Base-by-base conservation (phyloP, 2,113 vertebrate species). In the Uria aalge region DNA sequence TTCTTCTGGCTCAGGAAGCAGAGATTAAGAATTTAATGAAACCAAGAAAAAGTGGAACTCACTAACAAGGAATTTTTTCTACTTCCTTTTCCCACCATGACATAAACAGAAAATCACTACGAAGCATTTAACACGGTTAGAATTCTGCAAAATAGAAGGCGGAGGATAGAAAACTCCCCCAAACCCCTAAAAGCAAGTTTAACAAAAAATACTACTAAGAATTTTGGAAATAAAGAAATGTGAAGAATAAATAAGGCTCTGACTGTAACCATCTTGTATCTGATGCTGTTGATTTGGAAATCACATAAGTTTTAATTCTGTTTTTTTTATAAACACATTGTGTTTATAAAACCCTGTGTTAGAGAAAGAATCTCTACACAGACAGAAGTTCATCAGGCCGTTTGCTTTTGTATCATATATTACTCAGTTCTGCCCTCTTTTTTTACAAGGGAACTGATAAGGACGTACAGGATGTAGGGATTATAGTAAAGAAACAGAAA, bases 221-320 rank as follows among this genome's bases (percentile, higher is more conserved):
- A 69, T 71, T 92, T 63, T 81, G 63, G 12, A 86, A 90, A 83
- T 57, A 5, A 92, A 82, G 52, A 91, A 90, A 79, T 0, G 0
- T 24, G 29, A 90, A 36, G 50, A 79, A 93, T 20, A 85, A 87
- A 48, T 38, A 64, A 85, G 7, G 29, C 9, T 91, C 45, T 60
- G 48, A 21, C 68, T 60, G 23, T 30, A 47, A 62, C 4, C 0
- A 0, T 34, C 32, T 69, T 72, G 19, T 41, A 59, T 23, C 20
- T 68, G 34, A 77, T 45, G 14, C 9, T 73, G 9, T 50, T 82
- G 21, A 59, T 85, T n/a, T 47, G n/a, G 29, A 90, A 94, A 74
- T 41, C 9, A 34, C 0, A 0, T 13, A 63, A 50, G 7, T 60
- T 23, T 64, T 10, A 41, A 56, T 66, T 69, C 11, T 64, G 3